Evolutionary conservation across 2,797 vertebrate genomes (phyloP).

Genomic region (Chloroceryle amazona): DNA sequence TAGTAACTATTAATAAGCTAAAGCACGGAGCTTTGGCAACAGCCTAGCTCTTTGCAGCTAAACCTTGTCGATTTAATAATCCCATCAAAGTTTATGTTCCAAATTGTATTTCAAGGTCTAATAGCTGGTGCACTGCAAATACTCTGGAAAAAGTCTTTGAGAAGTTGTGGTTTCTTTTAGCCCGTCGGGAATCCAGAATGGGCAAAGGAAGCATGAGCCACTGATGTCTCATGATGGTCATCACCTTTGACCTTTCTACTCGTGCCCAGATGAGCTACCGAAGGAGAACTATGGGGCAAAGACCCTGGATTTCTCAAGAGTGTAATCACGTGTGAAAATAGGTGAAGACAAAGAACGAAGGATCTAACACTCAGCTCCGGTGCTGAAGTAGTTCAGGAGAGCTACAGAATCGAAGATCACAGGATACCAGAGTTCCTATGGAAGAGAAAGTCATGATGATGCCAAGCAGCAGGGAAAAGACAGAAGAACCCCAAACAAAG

Average conservation of each 20-base stretch:
- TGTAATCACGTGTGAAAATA: background rate
- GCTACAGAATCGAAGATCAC: background rate
- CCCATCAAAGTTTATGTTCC: slow-evolving; percentile 66
- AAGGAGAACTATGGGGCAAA: background rate
- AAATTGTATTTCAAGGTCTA: slow-evolving; percentile 69
- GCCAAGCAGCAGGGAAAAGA: background rate
- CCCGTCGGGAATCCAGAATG: background rate
- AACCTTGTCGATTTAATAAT: slow-evolving; percentile 73
- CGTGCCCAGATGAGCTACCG: background rate
- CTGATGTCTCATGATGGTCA: background rate
- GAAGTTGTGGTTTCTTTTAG: slow-evolving; percentile 6
- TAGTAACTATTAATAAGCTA: slow-evolving; percentile 71
- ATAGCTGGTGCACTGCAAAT: slow-evolving; percentile 6
- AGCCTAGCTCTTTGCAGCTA: slow-evolving; percentile 45
- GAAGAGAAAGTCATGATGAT: background rate
- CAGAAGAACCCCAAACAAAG: background rate
- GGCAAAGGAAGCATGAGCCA: background rate
- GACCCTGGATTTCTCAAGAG: background rate
- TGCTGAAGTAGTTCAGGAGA: background rate
- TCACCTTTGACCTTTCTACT: background rate
- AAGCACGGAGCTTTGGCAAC: slow-evolving; percentile 51
- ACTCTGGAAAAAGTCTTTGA: slow-evolving; percentile 18
- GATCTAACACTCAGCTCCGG: background rate
- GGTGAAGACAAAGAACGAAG: background rate
- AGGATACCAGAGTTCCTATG: background rate